Percentiles rank a stretch among this genome's conserved stretches.
phyloP scores from a whole-genome alignment of 1,140 invertebrate species.

The Bicyclus anynana region DNA sequence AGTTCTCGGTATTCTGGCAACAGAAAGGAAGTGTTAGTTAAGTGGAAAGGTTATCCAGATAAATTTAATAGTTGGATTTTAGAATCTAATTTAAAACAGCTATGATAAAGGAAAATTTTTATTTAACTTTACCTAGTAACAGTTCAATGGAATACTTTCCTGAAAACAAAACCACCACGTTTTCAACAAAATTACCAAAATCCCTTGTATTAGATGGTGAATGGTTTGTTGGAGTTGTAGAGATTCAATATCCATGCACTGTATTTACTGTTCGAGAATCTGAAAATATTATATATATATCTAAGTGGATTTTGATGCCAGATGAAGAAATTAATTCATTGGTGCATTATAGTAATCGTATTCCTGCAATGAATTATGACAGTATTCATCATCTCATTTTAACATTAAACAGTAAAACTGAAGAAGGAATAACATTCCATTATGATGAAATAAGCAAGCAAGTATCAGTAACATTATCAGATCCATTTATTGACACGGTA shows the following conservation, averaged over 20 bases:
- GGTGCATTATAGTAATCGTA: constrained; percentile 29
- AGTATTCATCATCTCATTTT: constrained; percentile 27
- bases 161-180: constrained; percentile 36
- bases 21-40: constrained; percentile 36
- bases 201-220: constrained; percentile 32
- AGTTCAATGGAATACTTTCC: no score
- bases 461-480: neutral
- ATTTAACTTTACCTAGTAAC: constrained; percentile 36
- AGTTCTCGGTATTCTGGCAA: constrained; percentile 23
- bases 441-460: constrained; percentile 27
- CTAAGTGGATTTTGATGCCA: neutral
- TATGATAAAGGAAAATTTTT: no score
- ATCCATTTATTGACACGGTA: constrained; percentile 1
- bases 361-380: constrained; percentile 34
- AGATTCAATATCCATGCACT: constrained; percentile 44
- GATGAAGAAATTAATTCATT: no score
- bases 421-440: constrained; percentile 17
- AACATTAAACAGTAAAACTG: constrained; percentile 21
- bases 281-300: constrained; percentile 17
- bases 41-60: no score
- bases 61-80: no score
- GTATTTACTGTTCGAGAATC: constrained; percentile 37
- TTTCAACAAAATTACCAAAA: constrained; percentile 44
- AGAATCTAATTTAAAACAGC: no score
- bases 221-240: constrained; percentile 36